Base-by-base conservation (phyloP, 2,113 vertebrate species). In the Cepphus grylle region DNA sequence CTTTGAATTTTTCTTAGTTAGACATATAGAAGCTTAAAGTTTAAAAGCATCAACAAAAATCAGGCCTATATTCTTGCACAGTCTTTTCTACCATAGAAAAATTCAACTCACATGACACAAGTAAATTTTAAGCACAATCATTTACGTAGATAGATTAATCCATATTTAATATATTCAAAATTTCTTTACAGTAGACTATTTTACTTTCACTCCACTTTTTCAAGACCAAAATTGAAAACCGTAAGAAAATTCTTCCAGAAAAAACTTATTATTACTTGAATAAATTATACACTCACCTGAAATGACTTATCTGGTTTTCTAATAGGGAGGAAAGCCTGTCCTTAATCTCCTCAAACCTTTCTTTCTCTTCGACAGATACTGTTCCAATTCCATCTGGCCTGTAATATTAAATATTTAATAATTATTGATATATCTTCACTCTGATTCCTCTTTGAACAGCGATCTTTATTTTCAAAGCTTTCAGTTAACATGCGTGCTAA, bases 311-410 rank as follows among this genome's bases (percentile, higher is more conserved):
- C 95, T 99, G 99, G 91, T 99, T 99, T 97, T 99, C 99, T 85
- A 99, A 97, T 70, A 99, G 98, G 49, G 97, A 94, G 49, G 99
- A 96, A 77, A 99, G 98, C 65, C 98, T 98, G 63, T 98, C 98
- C 96, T 99, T 99, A 97, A 99, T 98, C 73, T 99, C 98, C 56
- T 99, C 98, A 98, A 99, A 99, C 50, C 97, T 98, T 58, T 99
- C 98, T 82, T 98, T 99, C 91, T 99, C 99, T 97, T 99, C 99
- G 95, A 98, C n/a, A 26, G 99, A 99, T 79, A 99, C 99, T 0
- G 99, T 99, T 80, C 99, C 99, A 95, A 99, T 99, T 96, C 99
- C 99, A 96, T 99, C 99, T 36, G 99, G 99, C 91, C 99, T 99
- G 97, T 56, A 76, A 97, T 55, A 94, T n/a, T 16, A 97, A 94